Base-by-base conservation (phyloP, 2,888 invertebrate species). In the Xestia sexstrigata region DNA sequence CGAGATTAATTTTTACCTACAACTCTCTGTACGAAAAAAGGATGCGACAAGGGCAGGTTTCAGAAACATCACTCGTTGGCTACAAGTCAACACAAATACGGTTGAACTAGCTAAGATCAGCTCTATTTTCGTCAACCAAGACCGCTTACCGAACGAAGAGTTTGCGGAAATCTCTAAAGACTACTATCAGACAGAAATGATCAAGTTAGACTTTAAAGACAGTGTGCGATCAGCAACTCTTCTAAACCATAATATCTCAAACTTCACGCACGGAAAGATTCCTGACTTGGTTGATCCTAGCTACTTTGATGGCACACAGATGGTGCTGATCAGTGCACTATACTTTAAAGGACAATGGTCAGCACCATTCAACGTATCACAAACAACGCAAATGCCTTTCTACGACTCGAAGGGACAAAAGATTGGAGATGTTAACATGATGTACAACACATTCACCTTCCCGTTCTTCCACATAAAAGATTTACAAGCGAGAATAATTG, bases 281-380 rank as follows among this genome's bases (percentile, higher is more conserved):
- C 85, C 91, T 0, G 90, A 89, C 7, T 78, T 96, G 60, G 92
- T 96, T 8, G 91, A 93, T 1, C 89, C 90, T 17, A 96, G 91
- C 71, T 95, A 97, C 84, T 92, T 97, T 26, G 78, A 85, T 6
- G 92, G 97, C 73, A 96, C 97, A 0, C 94, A 97, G 76, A 95
- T 98, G 93, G 94, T 98, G 23, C 91, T 98, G 81, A 96, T 97
- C 0, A 98, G 98, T 84, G 97, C 98, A 2, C 91, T 98, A 30
- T 98, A 97, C 91, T 98, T 98, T 91, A 98, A 98, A 93, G 98
- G 98, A 0, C 96, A 97, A 78, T 98, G 98, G 98, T 96, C 97
- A 70, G 90, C 95, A 11, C 98, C 97, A 0, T 98, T 98, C 86
- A 97, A 98, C 84, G 85, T 88, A 8, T 93, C 97, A 0, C 93